Evolutionary conservation across 1,140 invertebrate genomes (phyloP).

Genomic region (Chironomus tepperi): DNA sequence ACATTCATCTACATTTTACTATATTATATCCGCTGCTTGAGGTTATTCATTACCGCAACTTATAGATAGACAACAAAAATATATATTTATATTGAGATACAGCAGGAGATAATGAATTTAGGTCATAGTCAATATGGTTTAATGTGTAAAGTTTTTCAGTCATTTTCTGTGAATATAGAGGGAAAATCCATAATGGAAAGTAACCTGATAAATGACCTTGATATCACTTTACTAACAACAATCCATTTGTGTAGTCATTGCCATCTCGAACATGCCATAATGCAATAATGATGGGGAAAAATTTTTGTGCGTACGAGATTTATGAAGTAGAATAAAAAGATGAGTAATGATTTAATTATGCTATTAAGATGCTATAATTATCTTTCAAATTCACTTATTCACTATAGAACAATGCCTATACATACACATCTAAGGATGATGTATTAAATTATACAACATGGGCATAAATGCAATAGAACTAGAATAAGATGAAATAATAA

Average conservation of each 20-base stretch:
- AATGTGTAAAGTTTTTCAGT: background rate
- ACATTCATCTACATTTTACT: background rate
- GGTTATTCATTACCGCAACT: background rate
- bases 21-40: background rate
- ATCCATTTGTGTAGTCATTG: too few relatives aligned
- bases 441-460: background rate
- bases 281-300: too few relatives aligned
- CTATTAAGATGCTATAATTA: constrained; percentile 25
- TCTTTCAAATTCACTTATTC: background rate
- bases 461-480: background rate
- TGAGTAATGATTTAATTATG: constrained; percentile 22
- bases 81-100: background rate
- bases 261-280: too few relatives aligned
- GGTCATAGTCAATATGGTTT: background rate
- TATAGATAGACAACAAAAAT: background rate
- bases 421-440: too few relatives aligned
- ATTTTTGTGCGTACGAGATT: too few relatives aligned
- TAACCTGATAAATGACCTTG: background rate
- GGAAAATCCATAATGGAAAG: too few relatives aligned
- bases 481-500: background rate
- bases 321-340: background rate
- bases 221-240: background rate
- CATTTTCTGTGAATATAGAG: too few relatives aligned
- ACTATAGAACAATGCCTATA: background rate
- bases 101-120: background rate